Conservation (phyloP, 2,888 invertebrate genomes). For the Silvanus unidentatus region DNA sequence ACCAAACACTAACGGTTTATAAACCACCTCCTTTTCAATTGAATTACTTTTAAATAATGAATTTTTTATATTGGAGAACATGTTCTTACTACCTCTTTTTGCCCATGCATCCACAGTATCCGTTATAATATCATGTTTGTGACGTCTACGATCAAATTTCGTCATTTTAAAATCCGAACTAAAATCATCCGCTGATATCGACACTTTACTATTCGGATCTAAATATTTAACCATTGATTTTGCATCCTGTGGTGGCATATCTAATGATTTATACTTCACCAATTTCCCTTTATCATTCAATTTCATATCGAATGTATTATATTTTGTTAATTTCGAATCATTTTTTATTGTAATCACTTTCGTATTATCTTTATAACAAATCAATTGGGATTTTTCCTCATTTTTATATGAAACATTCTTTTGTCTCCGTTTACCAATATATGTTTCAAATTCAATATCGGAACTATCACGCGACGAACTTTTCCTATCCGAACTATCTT, state of each 20-base stretch:
- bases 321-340: constrained; percentile 39
- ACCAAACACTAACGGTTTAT: constrained; percentile 70
- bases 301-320: constrained; percentile 43
- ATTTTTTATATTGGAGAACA: constrained; percentile 40
- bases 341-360: constrained; percentile 40
- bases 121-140: constrained; percentile 52
- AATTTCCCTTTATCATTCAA: constrained; percentile 33
- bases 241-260: constrained; percentile 32
- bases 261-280: constrained; percentile 41
- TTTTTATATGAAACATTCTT: constrained; percentile 35
- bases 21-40: constrained; percentile 39
- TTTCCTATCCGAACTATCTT: constrained; percentile 23
- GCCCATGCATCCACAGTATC: constrained; percentile 62
- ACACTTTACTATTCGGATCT: constrained; percentile 40
- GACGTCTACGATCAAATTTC: constrained; percentile 31
- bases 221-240: constrained; percentile 40
- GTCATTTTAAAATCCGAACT: constrained; percentile 35
- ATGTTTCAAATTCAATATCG: constrained; percentile 36
- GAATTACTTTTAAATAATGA: constrained; percentile 37
- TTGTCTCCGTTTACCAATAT: constrained; percentile 23
- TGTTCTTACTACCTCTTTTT: constrained; percentile 36
- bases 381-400: constrained; percentile 42
- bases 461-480: constrained; percentile 39
- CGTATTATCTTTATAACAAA: constrained; percentile 40
- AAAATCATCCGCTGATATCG: constrained; percentile 42